A percentile compares a stretch with the other conserved stretches of the same genome.
These are phyloP conservation scores for Aphidius colemani DNA, from an alignment of 2,888 invertebrate genomes.

Conservation along the genomic window DNA sequence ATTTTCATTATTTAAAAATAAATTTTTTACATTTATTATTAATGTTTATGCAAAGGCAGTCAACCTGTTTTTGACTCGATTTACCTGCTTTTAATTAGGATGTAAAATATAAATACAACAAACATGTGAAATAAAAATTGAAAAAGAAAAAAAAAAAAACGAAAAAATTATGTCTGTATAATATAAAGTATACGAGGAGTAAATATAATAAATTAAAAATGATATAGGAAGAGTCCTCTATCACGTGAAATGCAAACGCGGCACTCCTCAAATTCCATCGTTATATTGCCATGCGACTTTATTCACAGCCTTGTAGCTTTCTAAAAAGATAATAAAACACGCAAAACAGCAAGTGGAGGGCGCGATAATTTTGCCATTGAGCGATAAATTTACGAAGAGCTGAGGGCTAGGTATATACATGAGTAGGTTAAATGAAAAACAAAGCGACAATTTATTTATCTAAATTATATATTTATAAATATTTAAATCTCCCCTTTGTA, in stretches of 20 bases:
- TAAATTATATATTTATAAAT: no score
- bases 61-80: not conserved
- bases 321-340: conserved; percentile 41
- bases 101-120: not conserved
- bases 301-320: conserved; percentile 39
- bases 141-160: not conserved
- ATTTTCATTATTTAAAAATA: no score
- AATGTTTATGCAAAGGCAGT: not conserved
- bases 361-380: conserved; percentile 26
- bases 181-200: no score
- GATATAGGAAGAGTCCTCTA: conserved; percentile 19
- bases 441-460: no score
- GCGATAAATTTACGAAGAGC: conserved; percentile 19
- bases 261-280: conserved; percentile 39
- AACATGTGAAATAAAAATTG: no score
- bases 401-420: no score
- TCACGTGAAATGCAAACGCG: conserved; percentile 21
- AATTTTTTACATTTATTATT: not conserved
- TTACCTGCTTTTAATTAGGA: conserved; percentile 5
- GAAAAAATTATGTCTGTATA: not conserved
- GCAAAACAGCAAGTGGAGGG: conserved; percentile 18
- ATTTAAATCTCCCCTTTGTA: no score
- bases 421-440: no score
- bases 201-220: not conserved
- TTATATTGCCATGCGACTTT: conserved; percentile 19